phyloP scores from a whole-genome alignment of 2,888 invertebrate genomes.

The Harpalus rufipes region DNA sequence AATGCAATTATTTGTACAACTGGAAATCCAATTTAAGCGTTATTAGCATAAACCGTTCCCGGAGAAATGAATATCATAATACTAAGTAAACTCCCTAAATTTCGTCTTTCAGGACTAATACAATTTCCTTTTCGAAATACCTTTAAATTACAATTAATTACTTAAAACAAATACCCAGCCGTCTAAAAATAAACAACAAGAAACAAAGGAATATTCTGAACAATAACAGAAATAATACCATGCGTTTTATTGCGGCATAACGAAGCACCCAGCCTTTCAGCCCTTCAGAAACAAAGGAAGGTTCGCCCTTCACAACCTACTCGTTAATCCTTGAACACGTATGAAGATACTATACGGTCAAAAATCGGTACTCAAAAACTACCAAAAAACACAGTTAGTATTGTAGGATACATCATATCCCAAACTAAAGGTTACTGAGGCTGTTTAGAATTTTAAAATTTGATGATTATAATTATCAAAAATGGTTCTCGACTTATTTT shows the following conservation, averaged over 20 bases:
- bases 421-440: no score
- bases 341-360: neutral
- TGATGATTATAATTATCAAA: no score
- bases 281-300: slow-evolving; percentile 41
- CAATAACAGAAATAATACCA: slow-evolving; percentile 61
- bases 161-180: slow-evolving; percentile 47
- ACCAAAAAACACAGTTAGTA: no score
- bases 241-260: slow-evolving; percentile 52
- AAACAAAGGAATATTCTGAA: slow-evolving; percentile 49
- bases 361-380: no score
- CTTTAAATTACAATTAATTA: slow-evolving; percentile 55
- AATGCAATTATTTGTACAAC: slow-evolving; percentile 6
- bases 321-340: slow-evolving; percentile 47
- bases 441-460: no score
- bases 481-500: no score
- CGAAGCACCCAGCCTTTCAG: slow-evolving; percentile 21
- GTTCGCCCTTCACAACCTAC: neutral
- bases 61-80: slow-evolving; percentile 7
- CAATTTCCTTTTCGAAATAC: slow-evolving; percentile 52
- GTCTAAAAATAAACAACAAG: slow-evolving; percentile 54
- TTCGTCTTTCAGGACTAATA: slow-evolving; percentile 28
- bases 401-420: no score
- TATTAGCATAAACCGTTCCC: slow-evolving; percentile 30
- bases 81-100: slow-evolving; percentile 30
- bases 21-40: neutral